Conservation (phyloP, 2,113 vertebrate species). For the Xiphophorus maculatus region DNA sequence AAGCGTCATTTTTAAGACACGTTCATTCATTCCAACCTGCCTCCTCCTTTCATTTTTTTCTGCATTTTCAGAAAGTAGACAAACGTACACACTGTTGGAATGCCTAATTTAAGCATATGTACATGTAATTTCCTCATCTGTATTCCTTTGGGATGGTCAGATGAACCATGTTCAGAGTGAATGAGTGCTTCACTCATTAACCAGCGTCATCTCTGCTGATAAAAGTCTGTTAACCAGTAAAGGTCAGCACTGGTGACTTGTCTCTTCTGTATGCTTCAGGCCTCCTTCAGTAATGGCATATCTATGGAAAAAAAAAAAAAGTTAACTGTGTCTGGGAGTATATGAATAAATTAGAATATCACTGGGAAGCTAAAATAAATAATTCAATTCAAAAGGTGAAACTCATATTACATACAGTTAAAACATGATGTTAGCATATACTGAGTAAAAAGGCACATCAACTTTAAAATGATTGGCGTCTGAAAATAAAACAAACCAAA, state of each 20-base stretch:
- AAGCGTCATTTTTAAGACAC: conserved; percentile 4
- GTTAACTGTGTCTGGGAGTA: not conserved
- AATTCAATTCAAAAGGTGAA: not conserved
- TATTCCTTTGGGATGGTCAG: conserved; percentile 41
- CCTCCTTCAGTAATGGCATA: conserved; percentile 96
- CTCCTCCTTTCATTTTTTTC: conserved; percentile 21
- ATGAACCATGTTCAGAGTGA: conserved; percentile 27
- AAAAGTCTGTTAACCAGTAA: conserved; percentile 52
- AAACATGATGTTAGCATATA: not conserved
- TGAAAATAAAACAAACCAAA: not conserved
- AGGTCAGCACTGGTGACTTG: conserved; percentile 39
- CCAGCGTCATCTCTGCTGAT: conserved; percentile 39
- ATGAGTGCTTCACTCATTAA: conserved; percentile 22
- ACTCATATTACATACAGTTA: not conserved
- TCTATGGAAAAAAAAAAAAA: conserved; percentile 78
- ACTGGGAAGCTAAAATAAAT: not conserved
- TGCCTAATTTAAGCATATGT: conserved; percentile 64
- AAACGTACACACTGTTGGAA: conserved; percentile 42
- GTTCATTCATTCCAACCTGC: conserved; percentile 5
- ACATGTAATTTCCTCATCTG: conserved; percentile 50
- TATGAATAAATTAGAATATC: not conserved
- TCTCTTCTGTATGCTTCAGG: conserved; percentile 78
- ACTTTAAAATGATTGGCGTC: not conserved
- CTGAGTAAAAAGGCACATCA: not conserved
- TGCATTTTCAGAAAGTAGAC: conserved; percentile 34